Evolutionary conservation across 2,113 vertebrate species (phyloP).

Genomic region (Capra hircus): DNA sequence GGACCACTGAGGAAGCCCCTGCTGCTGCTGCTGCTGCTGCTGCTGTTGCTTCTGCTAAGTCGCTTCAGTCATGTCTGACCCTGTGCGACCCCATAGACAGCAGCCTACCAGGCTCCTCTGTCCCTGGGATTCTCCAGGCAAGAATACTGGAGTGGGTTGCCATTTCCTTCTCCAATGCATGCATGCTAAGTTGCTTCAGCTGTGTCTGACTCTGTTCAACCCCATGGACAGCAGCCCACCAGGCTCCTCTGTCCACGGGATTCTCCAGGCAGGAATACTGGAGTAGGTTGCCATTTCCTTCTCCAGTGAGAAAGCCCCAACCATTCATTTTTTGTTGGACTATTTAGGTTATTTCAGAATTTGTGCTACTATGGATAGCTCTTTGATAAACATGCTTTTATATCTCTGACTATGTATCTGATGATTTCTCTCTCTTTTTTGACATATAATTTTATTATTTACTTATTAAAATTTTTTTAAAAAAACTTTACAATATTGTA

Average conservation of each 20-base stretch:
- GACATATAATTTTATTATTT: too few relatives aligned
- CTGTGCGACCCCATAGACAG: too few relatives aligned
- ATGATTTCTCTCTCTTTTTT: not conserved
- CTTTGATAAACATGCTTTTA: not conserved
- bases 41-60: not conserved
- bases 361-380: constrained; percentile 8
- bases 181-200: not conserved
- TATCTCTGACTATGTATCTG: not conserved
- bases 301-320: not conserved
- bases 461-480: too few relatives aligned
- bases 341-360: constrained; percentile 10
- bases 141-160: too few relatives aligned
- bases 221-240: not conserved
- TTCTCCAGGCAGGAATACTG: not conserved
- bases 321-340: not conserved
- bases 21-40: not conserved
- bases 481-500: too few relatives aligned
- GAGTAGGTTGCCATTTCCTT: not conserved
- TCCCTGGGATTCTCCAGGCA: too few relatives aligned
- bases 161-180: too few relatives aligned
- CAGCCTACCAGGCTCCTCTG: too few relatives aligned
- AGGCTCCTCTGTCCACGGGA: not conserved
- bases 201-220: fast-evolving
- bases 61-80: not conserved
- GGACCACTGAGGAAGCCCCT: not conserved